These are phyloP conservation scores for Hoplodrina blanda DNA, from an alignment of 2,888 invertebrate genomes.

Conservation along the genomic window DNA sequence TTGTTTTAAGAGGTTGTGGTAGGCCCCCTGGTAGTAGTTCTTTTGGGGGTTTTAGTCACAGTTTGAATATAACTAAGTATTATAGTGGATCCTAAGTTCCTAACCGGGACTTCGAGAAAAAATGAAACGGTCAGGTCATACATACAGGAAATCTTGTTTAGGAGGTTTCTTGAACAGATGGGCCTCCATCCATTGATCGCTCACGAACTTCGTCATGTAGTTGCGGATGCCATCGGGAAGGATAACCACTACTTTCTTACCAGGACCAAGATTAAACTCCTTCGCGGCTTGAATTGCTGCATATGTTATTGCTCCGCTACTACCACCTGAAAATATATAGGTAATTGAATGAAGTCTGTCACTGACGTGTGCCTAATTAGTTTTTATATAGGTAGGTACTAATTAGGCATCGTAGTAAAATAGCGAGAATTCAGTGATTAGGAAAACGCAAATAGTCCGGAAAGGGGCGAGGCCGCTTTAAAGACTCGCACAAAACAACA, in stretches of 20 bases:
- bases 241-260: slow-evolving; percentile 94
- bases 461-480: no score
- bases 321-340: slow-evolving; percentile 92
- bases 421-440: no score
- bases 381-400: no score
- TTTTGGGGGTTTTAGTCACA: neutral
- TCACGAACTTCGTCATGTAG: slow-evolving; percentile 98
- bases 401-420: no score
- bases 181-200: slow-evolving; percentile 98
- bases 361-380: neutral
- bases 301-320: slow-evolving; percentile 95
- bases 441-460: no score
- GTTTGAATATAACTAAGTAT: neutral
- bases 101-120: neutral
- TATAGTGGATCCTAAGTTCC: neutral
- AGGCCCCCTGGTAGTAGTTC: no score
- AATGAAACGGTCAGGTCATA: neutral
- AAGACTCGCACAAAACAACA: no score
- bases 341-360: neutral
- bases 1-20: no score
- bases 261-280: slow-evolving; percentile 92
- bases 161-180: slow-evolving; percentile 90
- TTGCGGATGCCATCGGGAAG: slow-evolving; percentile 98
- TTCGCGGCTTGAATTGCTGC: slow-evolving; percentile 94
- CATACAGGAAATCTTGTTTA: slow-evolving; percentile 70